These are phyloP conservation scores for Acomys russatus DNA, from an alignment of 2,797 vertebrate genomes.

Conservation along the genomic window DNA sequence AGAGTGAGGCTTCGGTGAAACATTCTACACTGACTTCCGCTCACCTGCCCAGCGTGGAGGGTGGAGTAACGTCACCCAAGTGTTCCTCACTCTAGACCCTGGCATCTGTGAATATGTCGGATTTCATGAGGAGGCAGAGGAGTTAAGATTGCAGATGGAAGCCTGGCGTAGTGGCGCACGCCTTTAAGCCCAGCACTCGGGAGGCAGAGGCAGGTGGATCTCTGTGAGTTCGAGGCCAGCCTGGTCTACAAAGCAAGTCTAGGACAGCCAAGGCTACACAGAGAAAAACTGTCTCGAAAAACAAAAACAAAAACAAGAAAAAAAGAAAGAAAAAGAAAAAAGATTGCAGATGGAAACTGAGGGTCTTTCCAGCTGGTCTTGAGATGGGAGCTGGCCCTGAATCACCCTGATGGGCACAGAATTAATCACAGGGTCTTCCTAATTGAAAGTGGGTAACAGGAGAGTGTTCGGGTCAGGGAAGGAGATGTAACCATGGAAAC, in stretches of 20 bases:
- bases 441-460: not conserved
- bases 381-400: not conserved
- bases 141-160: too few relatives aligned
- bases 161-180: too few relatives aligned
- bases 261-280: too few relatives aligned
- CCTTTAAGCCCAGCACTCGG: too few relatives aligned
- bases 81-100: not conserved
- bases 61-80: not conserved
- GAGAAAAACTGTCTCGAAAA: too few relatives aligned
- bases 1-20: accelerated
- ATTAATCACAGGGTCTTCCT: not conserved
- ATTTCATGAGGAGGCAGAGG: not conserved
- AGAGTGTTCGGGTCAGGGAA: not conserved
- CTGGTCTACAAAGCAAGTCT: too few relatives aligned
- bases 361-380: not conserved
- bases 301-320: too few relatives aligned
- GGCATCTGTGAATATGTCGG: not conserved
- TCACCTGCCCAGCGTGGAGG: too few relatives aligned
- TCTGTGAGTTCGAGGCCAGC: too few relatives aligned
- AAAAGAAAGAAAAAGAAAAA: too few relatives aligned
- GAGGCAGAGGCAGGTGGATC: too few relatives aligned
- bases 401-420: not conserved
- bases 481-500: not conserved
- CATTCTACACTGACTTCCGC: not conserved
- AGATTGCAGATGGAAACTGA: too few relatives aligned